A percentile compares a stretch with the other conserved stretches of the same genome.
These are phyloP conservation scores for Anableps anableps DNA, from an alignment of 2,797 vertebrate species.

Conservation along the genomic window DNA sequence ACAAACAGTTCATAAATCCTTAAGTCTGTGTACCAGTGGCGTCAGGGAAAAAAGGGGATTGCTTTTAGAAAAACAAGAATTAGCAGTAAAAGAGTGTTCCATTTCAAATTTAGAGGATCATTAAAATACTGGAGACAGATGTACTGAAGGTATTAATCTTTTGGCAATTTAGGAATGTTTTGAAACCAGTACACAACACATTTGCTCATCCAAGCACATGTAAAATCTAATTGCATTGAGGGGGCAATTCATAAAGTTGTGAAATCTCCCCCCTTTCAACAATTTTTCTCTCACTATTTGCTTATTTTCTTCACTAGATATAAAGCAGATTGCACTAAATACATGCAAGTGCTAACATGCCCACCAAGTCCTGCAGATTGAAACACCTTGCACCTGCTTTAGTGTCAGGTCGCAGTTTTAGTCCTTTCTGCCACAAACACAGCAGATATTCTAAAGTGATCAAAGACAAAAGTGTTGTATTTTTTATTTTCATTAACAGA, in stretches of 20 bases:
- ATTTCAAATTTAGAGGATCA: background rate
- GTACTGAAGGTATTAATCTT: background rate
- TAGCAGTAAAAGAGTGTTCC: background rate
- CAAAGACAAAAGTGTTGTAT: background rate
- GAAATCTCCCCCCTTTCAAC: background rate
- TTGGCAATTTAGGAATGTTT: background rate
- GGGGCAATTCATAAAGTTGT: background rate
- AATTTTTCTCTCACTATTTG: background rate
- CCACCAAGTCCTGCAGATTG: too few species aligned
- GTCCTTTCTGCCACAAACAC: background rate
- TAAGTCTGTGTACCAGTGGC: background rate
- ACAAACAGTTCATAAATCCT: constrained; percentile 1
- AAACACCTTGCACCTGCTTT: too few species aligned
- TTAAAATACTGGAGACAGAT: background rate
- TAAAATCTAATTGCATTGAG: background rate
- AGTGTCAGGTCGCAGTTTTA: background rate
- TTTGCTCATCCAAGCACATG: background rate
- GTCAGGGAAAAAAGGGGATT: background rate
- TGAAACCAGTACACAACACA: background rate
- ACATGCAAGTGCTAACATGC: background rate
- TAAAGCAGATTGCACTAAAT: background rate
- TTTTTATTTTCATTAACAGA: background rate
- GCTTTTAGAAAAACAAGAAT: background rate
- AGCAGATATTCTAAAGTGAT: background rate
- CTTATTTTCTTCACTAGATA: background rate